Base-by-base conservation (phyloP, 2,113 vertebrate species). In the Hippocampus mohnikei region DNA sequence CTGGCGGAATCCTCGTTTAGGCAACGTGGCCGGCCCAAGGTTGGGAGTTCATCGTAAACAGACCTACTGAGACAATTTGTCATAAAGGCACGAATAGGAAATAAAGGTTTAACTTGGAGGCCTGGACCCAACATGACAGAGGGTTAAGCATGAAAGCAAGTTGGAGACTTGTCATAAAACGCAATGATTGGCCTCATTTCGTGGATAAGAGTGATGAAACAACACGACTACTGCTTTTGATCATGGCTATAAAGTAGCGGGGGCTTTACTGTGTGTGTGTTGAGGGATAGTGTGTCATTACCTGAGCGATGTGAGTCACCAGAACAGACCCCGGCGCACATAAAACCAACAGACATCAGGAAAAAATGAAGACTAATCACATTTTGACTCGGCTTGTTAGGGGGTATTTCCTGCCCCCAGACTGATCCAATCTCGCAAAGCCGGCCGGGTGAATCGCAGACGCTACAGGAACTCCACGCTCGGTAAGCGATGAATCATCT, bases 221-320 rank as follows among this genome's bases (percentile, higher is more conserved):
- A 77, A 81, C 75, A 79, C 66, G 79, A 82, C 81, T 73, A 50
- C 70, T 71, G 84, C 84, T 80, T 90, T 89, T 89, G 88, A 90
- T 90, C 85, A 87, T 65, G 75, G 68, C 72, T 70, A 64, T 86
- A 83, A 88, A 91, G 84, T 82, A 84, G 86, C 81, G 1, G 69
- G 78, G 82, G 88, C 77, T 90, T 86, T 40, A 88, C 72, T 44
- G 62, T 72, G 84, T 90, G 84, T 88, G 85, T 83, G 84, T 85
- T 74, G 84, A 88, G 76, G 89, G 84, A 89, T 90, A 88, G 88
- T 88, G 85, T 89, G 85, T 89, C 87, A 87, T 90, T 89, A 89
- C 82, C 81, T 84, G 76, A 84, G 85, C 84, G 88, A 88, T 88
- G 84, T 89, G 88, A 89, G 77, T 89, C 88, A 89, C 87, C 79